Percentiles rank a stretch among this genome's conserved stretches.
These are phyloP conservation scores for Cydia pomonella DNA, from an alignment of 1,140 invertebrate species.

Conservation along the genomic window DNA sequence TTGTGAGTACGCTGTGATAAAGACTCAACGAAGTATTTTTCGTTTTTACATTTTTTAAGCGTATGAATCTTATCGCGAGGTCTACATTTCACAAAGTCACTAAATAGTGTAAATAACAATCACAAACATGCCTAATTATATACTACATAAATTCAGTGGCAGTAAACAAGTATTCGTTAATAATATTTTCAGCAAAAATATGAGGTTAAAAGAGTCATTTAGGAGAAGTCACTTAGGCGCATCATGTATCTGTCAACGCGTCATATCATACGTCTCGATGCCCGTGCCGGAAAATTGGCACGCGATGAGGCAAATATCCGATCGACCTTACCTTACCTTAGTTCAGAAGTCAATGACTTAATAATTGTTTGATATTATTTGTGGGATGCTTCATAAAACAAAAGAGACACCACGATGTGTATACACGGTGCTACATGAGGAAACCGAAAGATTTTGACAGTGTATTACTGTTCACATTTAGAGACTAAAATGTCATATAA, in stretches of 20 bases:
- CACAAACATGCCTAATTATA: slow-evolving; percentile 11
- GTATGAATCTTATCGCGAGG: no score
- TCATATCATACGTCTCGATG: slow-evolving; percentile 16
- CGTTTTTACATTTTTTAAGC: no score
- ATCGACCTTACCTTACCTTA: slow-evolving; percentile 32
- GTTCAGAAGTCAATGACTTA: neutral
- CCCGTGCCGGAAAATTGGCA: slow-evolving; percentile 34
- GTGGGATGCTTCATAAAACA: neutral
- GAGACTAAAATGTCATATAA: no score
- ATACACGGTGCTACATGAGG: no score
- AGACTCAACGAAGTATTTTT: no score
- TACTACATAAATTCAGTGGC: neutral
- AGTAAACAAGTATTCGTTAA: slow-evolving; percentile 8
- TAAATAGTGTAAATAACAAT: no score
- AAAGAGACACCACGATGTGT: neutral
- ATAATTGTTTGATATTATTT: slow-evolving; percentile 6
- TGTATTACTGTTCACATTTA: no score
- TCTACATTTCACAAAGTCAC: no score
- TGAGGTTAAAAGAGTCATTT: slow-evolving; percentile 8
- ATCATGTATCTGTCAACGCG: slow-evolving; percentile 26
- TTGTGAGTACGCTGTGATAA: no score
- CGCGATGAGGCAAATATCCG: slow-evolving; percentile 18
- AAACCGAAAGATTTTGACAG: no score
- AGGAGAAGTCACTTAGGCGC: neutral
- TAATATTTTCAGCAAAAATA: neutral